Base-by-base conservation (phyloP, 2,888 invertebrate genomes). In the Gerris lacustris region DNA sequence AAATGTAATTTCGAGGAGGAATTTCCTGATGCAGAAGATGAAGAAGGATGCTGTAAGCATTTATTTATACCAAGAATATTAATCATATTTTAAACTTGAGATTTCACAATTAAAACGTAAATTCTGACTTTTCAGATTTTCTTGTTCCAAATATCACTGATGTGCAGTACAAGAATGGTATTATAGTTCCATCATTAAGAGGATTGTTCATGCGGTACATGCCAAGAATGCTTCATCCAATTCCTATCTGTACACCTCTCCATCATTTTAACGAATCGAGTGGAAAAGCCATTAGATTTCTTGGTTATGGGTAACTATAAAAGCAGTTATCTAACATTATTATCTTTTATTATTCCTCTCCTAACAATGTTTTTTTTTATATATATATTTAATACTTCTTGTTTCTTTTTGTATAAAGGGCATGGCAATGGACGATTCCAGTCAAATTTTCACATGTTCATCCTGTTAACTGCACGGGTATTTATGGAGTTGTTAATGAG, bases 11-110 rank as follows among this genome's bases (percentile, higher is more conserved):
- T 84, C 45, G 79, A 78, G 66, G 76, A 80, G 1, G 87, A 92
- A 75, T 92, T 92, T 78, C 81, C 82, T 18, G 80, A 84, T 74
- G 85, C 85, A 44, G 92, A 92, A 81, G 93, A 93, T 78, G 93
- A 93, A 82, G 78, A 84, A 69, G 86, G 91, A 78, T 93, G 93
- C 78, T 86, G 91, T 91, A 80, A 86, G 88, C 79, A 71, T 67
- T 67, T 62, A 5, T 62, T 62, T 31, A 31, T 31, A 1, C 31
- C 31, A 31, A 31, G 31, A 31, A 31, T 31, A 31, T 31, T 31
- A 31, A 31, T 31, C 2, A 31, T 31, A 31, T 31, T 31, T 31
- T 31, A 31, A 31, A 31, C 31, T 31, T 31, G 31, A 31, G 31
- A 2, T 31, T 31, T 31, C 4, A 31, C 1, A 31, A 31, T 31